These are phyloP conservation scores for Lateolabrax maculatus DNA, from an alignment of 2,797 vertebrate species.

Conservation along the genomic window DNA sequence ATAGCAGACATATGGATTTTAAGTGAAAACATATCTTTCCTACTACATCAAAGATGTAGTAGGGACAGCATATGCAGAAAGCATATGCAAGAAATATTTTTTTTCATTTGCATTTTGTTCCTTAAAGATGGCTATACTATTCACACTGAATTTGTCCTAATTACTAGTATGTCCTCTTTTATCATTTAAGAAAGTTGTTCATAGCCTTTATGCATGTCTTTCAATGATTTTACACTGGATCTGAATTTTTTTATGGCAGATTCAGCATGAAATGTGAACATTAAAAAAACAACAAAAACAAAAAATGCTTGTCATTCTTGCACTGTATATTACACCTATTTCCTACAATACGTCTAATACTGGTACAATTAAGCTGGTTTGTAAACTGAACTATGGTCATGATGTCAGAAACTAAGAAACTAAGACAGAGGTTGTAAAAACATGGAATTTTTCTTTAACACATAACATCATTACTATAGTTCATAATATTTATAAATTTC, in stretches of 20 bases:
- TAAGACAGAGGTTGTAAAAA: neutral
- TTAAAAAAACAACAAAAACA: too few relatives aligned
- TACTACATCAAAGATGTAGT: slow-evolving; percentile 11
- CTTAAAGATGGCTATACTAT: neutral
- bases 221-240: neutral
- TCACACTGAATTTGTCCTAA: neutral
- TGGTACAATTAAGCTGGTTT: neutral
- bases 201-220: neutral
- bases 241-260: neutral
- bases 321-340: neutral
- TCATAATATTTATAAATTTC: slow-evolving; percentile 15
- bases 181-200: slow-evolving; percentile 2
- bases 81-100: neutral
- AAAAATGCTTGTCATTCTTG: neutral
- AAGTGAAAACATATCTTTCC: neutral
- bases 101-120: slow-evolving; percentile 8
- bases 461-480: neutral
- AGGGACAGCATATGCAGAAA: neutral
- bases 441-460: neutral
- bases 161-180: slow-evolving; percentile 17
- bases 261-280: neutral
- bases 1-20: neutral
- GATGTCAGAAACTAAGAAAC: neutral
- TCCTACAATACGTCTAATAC: neutral
- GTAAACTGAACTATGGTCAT: neutral